Base-by-base conservation (phyloP, 2,113 vertebrate genomes). In the Sigmodon hispidus region DNA sequence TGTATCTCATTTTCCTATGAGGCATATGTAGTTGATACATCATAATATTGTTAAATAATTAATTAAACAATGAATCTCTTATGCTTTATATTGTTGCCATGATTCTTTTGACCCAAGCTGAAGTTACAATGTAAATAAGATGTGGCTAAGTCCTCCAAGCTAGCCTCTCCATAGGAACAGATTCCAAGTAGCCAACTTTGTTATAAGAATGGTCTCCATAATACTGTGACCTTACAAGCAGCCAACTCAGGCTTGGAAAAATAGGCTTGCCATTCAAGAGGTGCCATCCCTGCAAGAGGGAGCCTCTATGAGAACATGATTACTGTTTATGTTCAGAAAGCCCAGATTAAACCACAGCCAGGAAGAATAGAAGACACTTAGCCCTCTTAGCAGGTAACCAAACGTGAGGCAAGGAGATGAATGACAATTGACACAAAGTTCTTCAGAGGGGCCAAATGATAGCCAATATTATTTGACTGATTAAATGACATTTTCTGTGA, bases 1-100 rank as follows among this genome's bases (percentile, higher is more conserved):
- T 85, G 94, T 65, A 57, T 75, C n/a, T 91, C 15, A 85, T 91
- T 93, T 93, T 95, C 67, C 16, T 94, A 8, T 89, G 48, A 85
- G 85, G 40, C 55, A 85, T 88, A 72, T n/a, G 86, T 72, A 67
- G 9, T 81, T 57, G 92, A 65, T 5, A 67, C 76, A 43, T n/a
- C 15, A 67, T 50, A 90, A 48, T 2, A 89, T 36, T 48, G 9
- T 61, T 89, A 67, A 67, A 91, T 89, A 83, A 83, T 89, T 72
- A 94, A 24, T 90, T 84, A 85, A 83, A 91, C 4, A 63, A 48
- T 61, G 57, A 85, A 72, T 61, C 43, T 9, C 10, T 3, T 57
- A 7, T 73, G 45, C 43, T 76, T 73, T 45, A 84, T 29, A 80
- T 65, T 90, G 3, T 87, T 77, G 36, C 50, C 31, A 7, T 75